Percentiles rank a stretch among this genome's conserved stretches.
These are phyloP conservation scores for Spea multiplicata DNA, from an alignment of 2,113 vertebrate genomes.

Conservation along the genomic window DNA sequence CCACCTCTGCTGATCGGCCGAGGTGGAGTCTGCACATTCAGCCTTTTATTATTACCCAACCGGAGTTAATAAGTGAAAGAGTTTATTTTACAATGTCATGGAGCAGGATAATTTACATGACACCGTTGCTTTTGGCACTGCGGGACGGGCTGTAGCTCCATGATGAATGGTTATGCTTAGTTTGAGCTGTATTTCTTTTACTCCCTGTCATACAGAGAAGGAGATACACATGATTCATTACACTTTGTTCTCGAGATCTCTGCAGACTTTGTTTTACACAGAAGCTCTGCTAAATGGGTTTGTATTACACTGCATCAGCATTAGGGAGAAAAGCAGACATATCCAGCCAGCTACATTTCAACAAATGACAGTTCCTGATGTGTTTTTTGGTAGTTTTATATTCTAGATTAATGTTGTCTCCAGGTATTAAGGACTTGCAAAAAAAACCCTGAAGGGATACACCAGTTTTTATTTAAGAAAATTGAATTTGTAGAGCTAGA, in stretches of 20 bases:
- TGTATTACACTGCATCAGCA: slow-evolving; percentile 50
- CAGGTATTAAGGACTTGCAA: slow-evolving; percentile 30
- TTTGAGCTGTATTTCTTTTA: slow-evolving; percentile 50
- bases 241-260: slow-evolving; percentile 45
- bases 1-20: slow-evolving; percentile 3
- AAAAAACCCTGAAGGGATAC: slow-evolving; percentile 24
- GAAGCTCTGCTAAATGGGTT: slow-evolving; percentile 49
- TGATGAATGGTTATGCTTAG: slow-evolving; percentile 53
- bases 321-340: slow-evolving; percentile 46
- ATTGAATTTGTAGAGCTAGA: neutral
- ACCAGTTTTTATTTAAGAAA: slow-evolving; percentile 33
- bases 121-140: slow-evolving; percentile 49
- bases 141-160: slow-evolving; percentile 42
- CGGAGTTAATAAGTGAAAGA: slow-evolving; percentile 16
- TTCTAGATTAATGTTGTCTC: slow-evolving; percentile 38
- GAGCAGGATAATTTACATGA: slow-evolving; percentile 22
- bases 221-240: slow-evolving; percentile 50
- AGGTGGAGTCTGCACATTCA: neutral
- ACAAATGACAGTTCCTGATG: slow-evolving; percentile 33
- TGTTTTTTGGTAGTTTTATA: slow-evolving; percentile 35
- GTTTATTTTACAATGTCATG: slow-evolving; percentile 33
- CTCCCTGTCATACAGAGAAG: slow-evolving; percentile 51
- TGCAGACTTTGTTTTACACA: slow-evolving; percentile 48
- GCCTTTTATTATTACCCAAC: slow-evolving; percentile 40
- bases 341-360: slow-evolving; percentile 44